These are phyloP conservation scores for Brachypteracias leptosomus DNA, from an alignment of 2,113 vertebrate genomes.

Conservation along the genomic window DNA sequence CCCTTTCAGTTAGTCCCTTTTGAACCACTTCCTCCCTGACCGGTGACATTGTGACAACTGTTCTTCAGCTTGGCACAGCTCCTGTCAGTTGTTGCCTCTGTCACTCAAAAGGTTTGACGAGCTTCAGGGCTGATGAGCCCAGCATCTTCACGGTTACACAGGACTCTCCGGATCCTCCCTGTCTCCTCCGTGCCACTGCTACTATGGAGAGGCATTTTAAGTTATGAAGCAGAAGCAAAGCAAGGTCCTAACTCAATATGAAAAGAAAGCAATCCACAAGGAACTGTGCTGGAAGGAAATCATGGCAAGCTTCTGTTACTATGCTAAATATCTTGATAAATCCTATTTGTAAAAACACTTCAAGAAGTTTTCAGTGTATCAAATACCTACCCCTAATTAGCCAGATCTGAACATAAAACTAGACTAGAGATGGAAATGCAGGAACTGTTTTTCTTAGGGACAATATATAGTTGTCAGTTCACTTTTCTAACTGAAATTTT, in stretches of 20 bases:
- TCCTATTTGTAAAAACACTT: background rate
- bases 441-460: background rate
- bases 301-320: background rate
- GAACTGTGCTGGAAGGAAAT: background rate
- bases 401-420: background rate
- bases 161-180: background rate
- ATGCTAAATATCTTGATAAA: background rate
- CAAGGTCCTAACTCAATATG: background rate
- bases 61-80: background rate
- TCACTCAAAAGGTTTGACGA: background rate
- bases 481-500: background rate
- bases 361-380: background rate
- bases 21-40: background rate
- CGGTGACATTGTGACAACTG: background rate
- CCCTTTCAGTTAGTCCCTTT: background rate
- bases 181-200: background rate
- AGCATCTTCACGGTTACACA: fast-evolving
- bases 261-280: background rate
- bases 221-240: background rate
- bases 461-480: background rate
- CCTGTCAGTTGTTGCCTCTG: background rate
- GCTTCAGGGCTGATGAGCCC: background rate
- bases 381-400: background rate
- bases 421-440: background rate
- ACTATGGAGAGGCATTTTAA: background rate